A percentile compares a stretch with the other conserved stretches of the same genome.
phyloP scores from a whole-genome alignment of 2,113 vertebrate species.

The Fulica atra region DNA sequence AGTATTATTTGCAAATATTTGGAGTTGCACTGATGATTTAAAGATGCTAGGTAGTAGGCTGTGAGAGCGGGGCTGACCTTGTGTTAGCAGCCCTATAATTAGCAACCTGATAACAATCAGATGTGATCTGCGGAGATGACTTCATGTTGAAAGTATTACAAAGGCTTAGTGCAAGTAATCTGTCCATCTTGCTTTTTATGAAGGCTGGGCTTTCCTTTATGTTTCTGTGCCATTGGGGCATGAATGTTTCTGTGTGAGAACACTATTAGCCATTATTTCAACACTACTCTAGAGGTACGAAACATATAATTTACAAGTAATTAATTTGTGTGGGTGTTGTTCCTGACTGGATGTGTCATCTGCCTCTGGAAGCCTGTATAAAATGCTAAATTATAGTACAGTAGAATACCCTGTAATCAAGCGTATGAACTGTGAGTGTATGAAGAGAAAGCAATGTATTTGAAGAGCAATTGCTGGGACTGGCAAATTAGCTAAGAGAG shows the following conservation, averaged over 20 bases:
- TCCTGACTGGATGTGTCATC: neutral
- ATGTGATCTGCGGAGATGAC: constrained; percentile 6
- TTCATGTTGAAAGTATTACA: constrained; percentile 27
- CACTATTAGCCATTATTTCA: neutral
- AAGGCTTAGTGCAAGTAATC: neutral
- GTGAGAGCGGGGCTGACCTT: neutral
- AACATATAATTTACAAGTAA: neutral
- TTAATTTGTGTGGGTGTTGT: neutral
- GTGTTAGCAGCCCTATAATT: constrained; percentile 1
- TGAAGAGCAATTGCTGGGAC: neutral
- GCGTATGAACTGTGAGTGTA: neutral
- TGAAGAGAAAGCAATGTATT: neutral
- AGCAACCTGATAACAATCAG: constrained; percentile 7
- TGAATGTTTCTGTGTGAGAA: neutral
- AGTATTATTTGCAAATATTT: neutral
- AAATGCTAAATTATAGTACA: neutral
- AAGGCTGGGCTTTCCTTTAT: neutral
- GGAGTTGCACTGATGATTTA: neutral
- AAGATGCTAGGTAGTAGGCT: neutral
- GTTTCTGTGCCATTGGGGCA: neutral
- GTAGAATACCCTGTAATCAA: neutral
- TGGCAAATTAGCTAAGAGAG: neutral
- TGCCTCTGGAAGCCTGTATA: neutral
- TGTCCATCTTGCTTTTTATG: neutral
- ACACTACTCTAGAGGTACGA: neutral